Percentiles rank a stretch among this genome's conserved stretches.
phyloP scores from a whole-genome alignment of 2,113 vertebrate species.

The Elachura formosa region DNA sequence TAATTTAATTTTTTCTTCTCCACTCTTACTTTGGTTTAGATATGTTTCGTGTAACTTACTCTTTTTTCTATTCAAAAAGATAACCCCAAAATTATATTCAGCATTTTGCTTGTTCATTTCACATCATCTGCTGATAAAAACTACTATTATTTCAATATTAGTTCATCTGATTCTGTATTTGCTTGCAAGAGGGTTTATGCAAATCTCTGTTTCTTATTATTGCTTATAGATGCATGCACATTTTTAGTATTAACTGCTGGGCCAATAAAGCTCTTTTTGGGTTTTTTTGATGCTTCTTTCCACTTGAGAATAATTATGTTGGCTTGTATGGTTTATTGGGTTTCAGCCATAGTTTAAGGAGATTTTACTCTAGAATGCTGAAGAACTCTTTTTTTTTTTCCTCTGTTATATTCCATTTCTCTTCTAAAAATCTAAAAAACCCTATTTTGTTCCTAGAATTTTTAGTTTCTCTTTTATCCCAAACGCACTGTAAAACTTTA shows the following conservation, averaged over 20 bases:
- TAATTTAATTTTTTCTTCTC: background rate
- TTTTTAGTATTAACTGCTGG: background rate
- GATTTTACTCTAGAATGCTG: background rate
- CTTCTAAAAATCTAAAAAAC: background rate
- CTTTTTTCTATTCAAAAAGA: background rate
- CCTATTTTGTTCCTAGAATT: background rate
- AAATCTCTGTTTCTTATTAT: background rate
- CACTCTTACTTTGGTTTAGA: background rate
- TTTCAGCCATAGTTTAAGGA: background rate
- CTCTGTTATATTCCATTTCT: background rate
- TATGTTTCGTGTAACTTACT: background rate
- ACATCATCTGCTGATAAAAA: background rate
- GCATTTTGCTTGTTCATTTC: background rate
- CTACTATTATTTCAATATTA: accelerated
- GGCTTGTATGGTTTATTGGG: background rate
- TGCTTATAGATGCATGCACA: background rate
- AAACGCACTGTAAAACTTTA: background rate
- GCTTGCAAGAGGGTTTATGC: background rate
- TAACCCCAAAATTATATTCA: background rate
- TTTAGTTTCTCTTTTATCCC: background rate
- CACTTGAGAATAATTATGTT: background rate
- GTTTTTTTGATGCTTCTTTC: background rate
- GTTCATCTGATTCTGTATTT: background rate
- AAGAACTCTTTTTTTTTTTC: background rate
- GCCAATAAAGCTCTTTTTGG: background rate